A percentile compares a stretch with the other conserved stretches of the same genome.
These are phyloP conservation scores for Saccostrea echinata DNA, from an alignment of 1,140 invertebrate genomes.

Conservation along the genomic window DNA sequence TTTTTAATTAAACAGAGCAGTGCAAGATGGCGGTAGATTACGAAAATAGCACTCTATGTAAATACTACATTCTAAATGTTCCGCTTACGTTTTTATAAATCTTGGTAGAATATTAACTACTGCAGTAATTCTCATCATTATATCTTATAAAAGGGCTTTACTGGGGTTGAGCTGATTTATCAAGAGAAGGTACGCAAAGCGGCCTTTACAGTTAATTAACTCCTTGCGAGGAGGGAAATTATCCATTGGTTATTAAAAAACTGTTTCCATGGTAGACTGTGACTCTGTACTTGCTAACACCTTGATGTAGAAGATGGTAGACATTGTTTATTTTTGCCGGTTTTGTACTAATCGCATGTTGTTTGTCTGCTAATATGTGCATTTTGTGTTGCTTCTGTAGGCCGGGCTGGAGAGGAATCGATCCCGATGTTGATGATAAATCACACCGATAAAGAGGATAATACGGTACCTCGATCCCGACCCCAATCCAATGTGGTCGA, in stretches of 20 bases:
- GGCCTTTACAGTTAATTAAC: conserved; percentile 20
- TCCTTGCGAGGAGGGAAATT: not conserved
- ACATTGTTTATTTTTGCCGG: conserved; percentile 24
- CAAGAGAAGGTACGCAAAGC: not conserved
- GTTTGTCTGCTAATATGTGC: conserved; percentile 54
- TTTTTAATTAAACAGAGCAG: not conserved
- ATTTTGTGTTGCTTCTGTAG: conserved; percentile 59
- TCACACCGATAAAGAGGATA: conserved; percentile 77
- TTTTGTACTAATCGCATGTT: conserved; percentile 51
- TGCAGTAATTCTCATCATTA: conserved; percentile 11
- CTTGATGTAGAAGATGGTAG: conserved; percentile 5
- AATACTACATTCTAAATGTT: not conserved
- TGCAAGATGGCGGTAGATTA: not conserved
- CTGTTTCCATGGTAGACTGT: conserved; percentile 2
- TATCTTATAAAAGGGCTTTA: conserved; percentile 22
- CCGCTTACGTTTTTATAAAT: not conserved
- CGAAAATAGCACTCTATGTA: not conserved
- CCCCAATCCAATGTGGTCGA: conserved; percentile 62
- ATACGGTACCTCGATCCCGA: conserved; percentile 66
- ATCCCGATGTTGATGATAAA: conserved; percentile 81
- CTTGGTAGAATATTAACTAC: not conserved
- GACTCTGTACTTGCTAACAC: conserved; percentile 30
- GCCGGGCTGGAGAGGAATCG: conserved; percentile 78
- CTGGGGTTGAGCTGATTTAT: not conserved
- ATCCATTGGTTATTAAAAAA: not conserved